Percentiles rank a stretch among this genome's conserved stretches.
Evolutionary conservation across 2,888 invertebrate species (phyloP).

Genomic region (Boloria euphrosyne): DNA sequence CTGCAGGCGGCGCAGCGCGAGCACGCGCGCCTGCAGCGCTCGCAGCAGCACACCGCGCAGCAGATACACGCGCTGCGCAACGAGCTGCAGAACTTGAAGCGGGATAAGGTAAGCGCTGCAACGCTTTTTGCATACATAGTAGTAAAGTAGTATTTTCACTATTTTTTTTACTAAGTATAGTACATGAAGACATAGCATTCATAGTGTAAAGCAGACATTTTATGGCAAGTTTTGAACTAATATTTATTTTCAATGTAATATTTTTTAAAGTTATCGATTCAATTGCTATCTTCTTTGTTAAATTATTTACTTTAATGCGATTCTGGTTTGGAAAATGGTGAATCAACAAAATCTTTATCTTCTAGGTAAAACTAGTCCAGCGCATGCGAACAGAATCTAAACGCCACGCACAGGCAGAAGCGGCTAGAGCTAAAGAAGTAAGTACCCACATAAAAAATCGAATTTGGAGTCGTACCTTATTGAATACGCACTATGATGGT

Average conservation of each 20-base stretch:
- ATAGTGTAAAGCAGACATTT: too few species aligned
- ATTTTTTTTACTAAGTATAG: background rate
- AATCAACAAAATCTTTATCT: too few species aligned
- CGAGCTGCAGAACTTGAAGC: conserved; percentile 92
- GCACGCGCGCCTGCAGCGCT: conserved; percentile 91
- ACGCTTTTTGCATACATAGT: conserved; percentile 56
- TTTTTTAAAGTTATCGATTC: too few species aligned
- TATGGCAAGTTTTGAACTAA: too few species aligned
- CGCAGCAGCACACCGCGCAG: conserved; percentile 94
- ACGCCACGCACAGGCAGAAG: conserved; percentile 92
- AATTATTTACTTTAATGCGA: too few species aligned
- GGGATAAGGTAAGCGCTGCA: conserved; percentile 91
- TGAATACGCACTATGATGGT: background rate
- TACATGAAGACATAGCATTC: too few species aligned
- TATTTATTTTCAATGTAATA: too few species aligned
- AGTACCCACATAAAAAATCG: conserved; percentile 7
- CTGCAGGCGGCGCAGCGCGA: conserved; percentile 94
- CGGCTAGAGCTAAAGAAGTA: conserved; percentile 88
- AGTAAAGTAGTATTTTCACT: background rate
- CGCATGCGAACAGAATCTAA: conserved; percentile 96
- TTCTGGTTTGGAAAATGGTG: too few species aligned
- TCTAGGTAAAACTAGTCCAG: conserved; percentile 91
- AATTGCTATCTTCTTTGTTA: too few species aligned
- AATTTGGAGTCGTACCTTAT: too few species aligned
- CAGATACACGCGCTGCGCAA: conserved; percentile 90